Base-by-base conservation (phyloP, 2,888 invertebrate genomes). In the Leptopilina drosophilae region DNA sequence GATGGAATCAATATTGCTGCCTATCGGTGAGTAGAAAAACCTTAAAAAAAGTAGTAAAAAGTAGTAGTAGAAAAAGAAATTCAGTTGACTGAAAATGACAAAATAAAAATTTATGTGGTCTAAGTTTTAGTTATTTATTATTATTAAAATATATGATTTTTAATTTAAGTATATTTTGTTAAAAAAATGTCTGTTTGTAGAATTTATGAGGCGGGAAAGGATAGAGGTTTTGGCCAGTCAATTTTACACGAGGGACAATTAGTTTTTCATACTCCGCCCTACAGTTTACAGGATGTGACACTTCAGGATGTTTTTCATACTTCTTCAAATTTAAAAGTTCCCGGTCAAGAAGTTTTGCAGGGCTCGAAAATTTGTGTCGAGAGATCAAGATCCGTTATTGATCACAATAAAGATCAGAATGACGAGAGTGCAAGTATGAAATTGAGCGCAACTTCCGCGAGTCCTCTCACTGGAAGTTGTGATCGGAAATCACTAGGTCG, bases 201-300 rank as follows among this genome's bases (percentile, higher is more conserved):
- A 87, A 94, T 96, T 53, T 95, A 97, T 87, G 95, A 96, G 75
- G 93, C 94, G 33, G 95, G 95, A 3, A 95, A 95, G 86, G 98
- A 98, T 89, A 97, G 95, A 86, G 98, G 98, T 0, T 99, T 97
- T 89, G 98, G 98, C 0, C 98, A 99, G 92, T 98, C 98, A 89
- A 95, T 99, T 86, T 92, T 99, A 33, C 97, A 98, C 89, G 94
- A 96, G 79, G 95, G 96, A 49, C 95, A 97, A 90, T 92, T 98
- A 9, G 96, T 98, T 67, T 98, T 98, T 91, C 96, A 98, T 85
- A 97, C 97, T 0, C 97, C 97, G 0, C 97, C 97, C 0, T 97
- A 97, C 88, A 96, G 96, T 85, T 94, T 95, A 64, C 94, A 96
- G 87, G 95, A 96, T 85, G 95, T 97, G 5, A 95, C 95, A 11